Base-by-base conservation (phyloP, 2,888 invertebrate genomes). In the Yponomeuta sedellus region DNA sequence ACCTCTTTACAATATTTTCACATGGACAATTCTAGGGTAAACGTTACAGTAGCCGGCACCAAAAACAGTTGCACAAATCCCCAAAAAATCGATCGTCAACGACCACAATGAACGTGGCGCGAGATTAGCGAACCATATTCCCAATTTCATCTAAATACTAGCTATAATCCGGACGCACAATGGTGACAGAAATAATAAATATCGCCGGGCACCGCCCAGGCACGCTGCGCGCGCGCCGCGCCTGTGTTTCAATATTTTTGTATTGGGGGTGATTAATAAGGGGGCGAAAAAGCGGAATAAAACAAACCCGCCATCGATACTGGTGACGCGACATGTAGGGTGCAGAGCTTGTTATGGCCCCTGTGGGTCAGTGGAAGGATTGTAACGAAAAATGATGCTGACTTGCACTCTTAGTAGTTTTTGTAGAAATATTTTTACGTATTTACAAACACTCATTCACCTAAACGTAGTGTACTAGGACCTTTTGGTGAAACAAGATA, bases 121-220 rank as follows among this genome's bases (percentile, higher is more conserved):
- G 44, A 44, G 63, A 63, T 63, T 63, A 63, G 44, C 44, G 40
- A 20, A n/a, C 34, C 62, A 39, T 90, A 91, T 91, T 89, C 89
- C 87, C 89, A 90, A 91, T 91, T 89, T 83, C 85, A 91, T 91
- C 91, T 91, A 90, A 91, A 91, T 88, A 88, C 88, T 81, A 75
- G 78, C 80, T 83, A 81, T 91, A 88, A 90, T 86, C 88, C 70
- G 67, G n/a, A 75, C 68, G 80, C 79, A 91, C 91, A 91, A 79
- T 78, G 83, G 91, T 85, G 89, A 89, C 89, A 88, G 88, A 90
- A 91, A 91, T 90, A 91, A 91, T 89, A 90, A 90, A 90, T 91
- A 90, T 81, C 75, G 81, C 78, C 10, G 69, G 72, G 73, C 61
- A 71, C 68, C 71, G 76, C 83, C 75, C 75, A 83, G 78, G 82